Base-by-base conservation (phyloP, 1,140 invertebrate species). In the Tetramorium simillimum region DNA sequence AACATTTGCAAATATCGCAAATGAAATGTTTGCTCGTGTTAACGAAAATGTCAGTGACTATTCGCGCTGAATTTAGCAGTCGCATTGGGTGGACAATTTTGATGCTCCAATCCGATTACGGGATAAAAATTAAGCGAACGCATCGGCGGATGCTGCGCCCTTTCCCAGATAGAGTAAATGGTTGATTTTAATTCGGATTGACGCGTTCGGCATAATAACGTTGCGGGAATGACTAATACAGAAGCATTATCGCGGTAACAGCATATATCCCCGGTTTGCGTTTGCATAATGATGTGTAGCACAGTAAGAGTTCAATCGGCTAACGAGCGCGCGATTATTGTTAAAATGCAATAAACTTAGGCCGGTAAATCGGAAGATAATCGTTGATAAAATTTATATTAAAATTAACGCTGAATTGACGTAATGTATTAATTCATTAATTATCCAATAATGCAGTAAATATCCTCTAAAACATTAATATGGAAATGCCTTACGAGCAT, bases 161-260 rank as follows among this genome's bases (percentile, higher is more conserved):
- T 72, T 49, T 46, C 28, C 40, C 37, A 58, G 18, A 12, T 37
- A 21, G 10, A 14, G 46, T 60, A 21, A 82, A 46, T 18, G 24
- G 43, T 21, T 63, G 18, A 58, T 60, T 82, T 82, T 72, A 73
- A 73, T 73, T 82, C 67, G 18, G 16, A 58, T 60, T 21, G 18
- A 60, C 24, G 28, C 21, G 24, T 73, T 82, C 40, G 40, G 24
- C 37, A 33, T 73, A 73, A 82, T 37, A 60, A 82, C 18, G 51
- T 18, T 21, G 24, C 12, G 56, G 33, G 16, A 37, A 82, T 43
- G 16, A n/a, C n/a, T 67, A 67, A 69, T 82, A n/a, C 53, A 24
- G 16, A 49, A 33, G 10, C 14, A 43, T 82, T 72, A 82, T 73
- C 14, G 7, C 18, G 37, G 3, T 70, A 37, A n/a, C 9, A 16